phyloP scores from a whole-genome alignment of 2,888 invertebrate genomes.

The Chirona hameri region DNA sequence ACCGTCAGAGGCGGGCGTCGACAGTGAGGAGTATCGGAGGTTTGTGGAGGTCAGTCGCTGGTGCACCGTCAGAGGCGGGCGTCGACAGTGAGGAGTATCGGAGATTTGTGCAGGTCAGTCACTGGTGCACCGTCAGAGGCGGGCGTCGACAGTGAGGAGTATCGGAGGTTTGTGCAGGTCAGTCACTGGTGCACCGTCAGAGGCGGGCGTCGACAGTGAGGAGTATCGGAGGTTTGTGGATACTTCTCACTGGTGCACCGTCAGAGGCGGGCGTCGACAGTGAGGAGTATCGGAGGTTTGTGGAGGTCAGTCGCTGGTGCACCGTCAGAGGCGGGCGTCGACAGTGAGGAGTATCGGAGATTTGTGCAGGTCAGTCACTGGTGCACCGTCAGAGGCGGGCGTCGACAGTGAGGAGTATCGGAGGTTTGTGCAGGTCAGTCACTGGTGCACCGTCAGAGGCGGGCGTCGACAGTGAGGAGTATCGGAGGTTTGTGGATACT shows the following conservation, averaged over 20 bases:
- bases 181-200: no score
- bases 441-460: no score
- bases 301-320: no score
- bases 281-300: conserved; percentile 63
- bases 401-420: conserved; percentile 65
- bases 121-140: no score
- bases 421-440: conserved; percentile 61
- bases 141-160: conserved; percentile 65
- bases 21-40: conserved; percentile 63
- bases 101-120: conserved; percentile 61
- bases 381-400: conserved; percentile 71
- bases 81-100: conserved; percentile 65
- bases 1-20: conserved; percentile 67
- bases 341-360: conserved; percentile 63
- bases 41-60: no score
- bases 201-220: conserved; percentile 64
- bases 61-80: conserved; percentile 71
- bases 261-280: conserved; percentile 67
- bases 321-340: conserved; percentile 67
- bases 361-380: no score
- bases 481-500: conserved; percentile 61
- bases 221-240: conserved; percentile 64
- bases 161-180: conserved; percentile 61
- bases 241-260: no score
- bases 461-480: conserved; percentile 65